Evolutionary conservation across 2,797 vertebrate genomes (phyloP), one percentile per base, ranked within the genome.

Genomic region (Buphagus erythrorhynchus): DNA sequence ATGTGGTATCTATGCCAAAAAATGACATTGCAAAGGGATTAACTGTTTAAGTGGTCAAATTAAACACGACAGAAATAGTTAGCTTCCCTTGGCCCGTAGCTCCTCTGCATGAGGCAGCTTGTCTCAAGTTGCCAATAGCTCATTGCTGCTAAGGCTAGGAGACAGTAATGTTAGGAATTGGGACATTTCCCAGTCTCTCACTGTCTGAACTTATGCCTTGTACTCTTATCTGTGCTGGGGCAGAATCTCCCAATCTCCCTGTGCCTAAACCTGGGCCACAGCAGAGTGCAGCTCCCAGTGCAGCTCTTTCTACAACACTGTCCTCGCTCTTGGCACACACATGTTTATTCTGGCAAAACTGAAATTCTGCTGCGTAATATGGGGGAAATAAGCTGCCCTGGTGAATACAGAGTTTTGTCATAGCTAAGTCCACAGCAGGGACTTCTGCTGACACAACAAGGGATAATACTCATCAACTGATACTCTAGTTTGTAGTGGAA

Each of bases 11-110:
- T 78, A 81, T 90, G 96, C 95, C 95, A 95, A 97, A 95, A 95
- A 94, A 95, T 88, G 66, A 91, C 79, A 90, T 96, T 96, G 90
- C 67, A 81, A 94, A 95, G 86, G 87, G 93, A 96, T 95, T 96
- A 97, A 95, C 91, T 90, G 73, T 95, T 97, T 93, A 86, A 96
- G 67, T 84, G 95, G 83, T 95, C 87, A 95, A 95, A 96, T 96
- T 95, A 95, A 95, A 96, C 55, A 86, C 73, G 94, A 96, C 91
- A 95, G 87, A 84, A 95, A 94, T 84, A 93, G 94, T 96, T 86
- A 95, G 90, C 90, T 96, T 95, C 93, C 91, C 86, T 86, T 93
- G 94, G 95, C 94, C 91, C 86, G 85, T 59, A 86, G 82, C 93
- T 96, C 52, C 89, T 84, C 79, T 91, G 88, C 91, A 81, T 78